These are phyloP conservation scores for Pagetopsis macropterus DNA, from an alignment of 2,797 vertebrate genomes.

Conservation along the genomic window DNA sequence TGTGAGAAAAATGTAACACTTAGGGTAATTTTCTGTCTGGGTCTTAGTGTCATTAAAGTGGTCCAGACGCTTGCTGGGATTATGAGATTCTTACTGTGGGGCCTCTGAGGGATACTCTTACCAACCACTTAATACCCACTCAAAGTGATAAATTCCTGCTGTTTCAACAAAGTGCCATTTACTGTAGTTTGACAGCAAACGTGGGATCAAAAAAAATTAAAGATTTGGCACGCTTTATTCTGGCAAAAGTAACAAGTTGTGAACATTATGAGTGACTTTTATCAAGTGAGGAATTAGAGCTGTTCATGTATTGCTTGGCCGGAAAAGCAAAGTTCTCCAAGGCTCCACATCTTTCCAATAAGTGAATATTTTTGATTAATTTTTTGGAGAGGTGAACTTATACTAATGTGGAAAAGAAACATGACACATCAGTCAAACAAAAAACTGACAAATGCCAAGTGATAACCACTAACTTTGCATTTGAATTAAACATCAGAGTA, in stretches of 20 bases:
- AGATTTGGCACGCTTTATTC: slow-evolving; percentile 25
- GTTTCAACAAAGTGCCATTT: slow-evolving; percentile 66
- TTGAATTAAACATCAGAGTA: slow-evolving; percentile 8
- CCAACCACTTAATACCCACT: slow-evolving; percentile 72
- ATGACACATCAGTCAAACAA: background rate
- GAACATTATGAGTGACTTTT: slow-evolving; percentile 41
- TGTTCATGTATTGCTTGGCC: slow-evolving; percentile 5
- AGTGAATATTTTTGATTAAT: background rate
- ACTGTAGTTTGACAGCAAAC: slow-evolving; percentile 39
- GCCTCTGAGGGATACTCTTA: slow-evolving; percentile 69
- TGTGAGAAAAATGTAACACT: slow-evolving; percentile 82
- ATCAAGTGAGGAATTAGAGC: slow-evolving; percentile 26
- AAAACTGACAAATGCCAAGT: background rate
- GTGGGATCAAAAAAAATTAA: slow-evolving; percentile 9
- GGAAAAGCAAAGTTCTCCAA: background rate
- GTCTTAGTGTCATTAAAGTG: slow-evolving; percentile 77
- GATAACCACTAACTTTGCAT: background rate
- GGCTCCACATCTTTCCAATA: background rate
- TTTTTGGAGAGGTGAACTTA: background rate
- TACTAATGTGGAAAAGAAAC: background rate
- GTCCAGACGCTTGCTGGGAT: slow-evolving; percentile 79
- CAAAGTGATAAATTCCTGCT: slow-evolving; percentile 73
- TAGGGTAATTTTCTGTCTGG: slow-evolving; percentile 81
- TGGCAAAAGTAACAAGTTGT: slow-evolving; percentile 15
- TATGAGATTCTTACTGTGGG: slow-evolving; percentile 72